Evolutionary conservation across 2,797 vertebrate species (phyloP).

Genomic region (Agapornis canus): DNA sequence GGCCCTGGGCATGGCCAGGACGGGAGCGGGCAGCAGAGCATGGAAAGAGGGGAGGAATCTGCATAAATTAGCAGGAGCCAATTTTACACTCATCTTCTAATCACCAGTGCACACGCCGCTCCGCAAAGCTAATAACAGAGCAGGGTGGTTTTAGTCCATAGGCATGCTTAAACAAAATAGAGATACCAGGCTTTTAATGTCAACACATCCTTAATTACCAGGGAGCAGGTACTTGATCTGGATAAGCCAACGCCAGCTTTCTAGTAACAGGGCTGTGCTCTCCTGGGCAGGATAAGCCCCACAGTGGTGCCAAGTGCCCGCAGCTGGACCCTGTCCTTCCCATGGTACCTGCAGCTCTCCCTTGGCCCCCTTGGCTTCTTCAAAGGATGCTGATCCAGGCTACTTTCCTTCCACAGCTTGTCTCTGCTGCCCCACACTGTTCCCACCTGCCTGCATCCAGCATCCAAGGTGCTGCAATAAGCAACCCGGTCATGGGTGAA

Average conservation of each 20-base stretch:
- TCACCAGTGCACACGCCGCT: accelerated
- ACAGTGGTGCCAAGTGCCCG: accelerated
- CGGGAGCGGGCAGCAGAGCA: accelerated
- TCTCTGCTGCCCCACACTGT: not conserved
- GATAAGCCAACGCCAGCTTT: not conserved
- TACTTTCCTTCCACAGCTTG: not conserved
- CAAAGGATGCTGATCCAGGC: not conserved
- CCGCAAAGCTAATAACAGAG: not conserved
- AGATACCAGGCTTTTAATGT: accelerated
- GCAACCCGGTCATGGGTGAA: not conserved
- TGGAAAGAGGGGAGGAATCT: not conserved
- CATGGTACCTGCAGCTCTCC: not conserved
- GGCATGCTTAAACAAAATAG: not conserved
- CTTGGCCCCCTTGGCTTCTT: not conserved
- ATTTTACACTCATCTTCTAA: not conserved
- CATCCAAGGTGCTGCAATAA: not conserved
- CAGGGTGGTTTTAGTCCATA: not conserved
- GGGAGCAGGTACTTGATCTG: not conserved
- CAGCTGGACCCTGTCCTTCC: not conserved
- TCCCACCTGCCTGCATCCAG: not conserved
- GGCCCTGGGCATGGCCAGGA: accelerated
- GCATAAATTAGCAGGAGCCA: not conserved
- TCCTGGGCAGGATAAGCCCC: not conserved
- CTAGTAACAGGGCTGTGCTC: not conserved
- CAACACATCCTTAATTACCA: not conserved